A percentile compares a stretch with the other conserved stretches of the same genome.
These are phyloP conservation scores for Tinea trinotella DNA, from an alignment of 2,888 invertebrate species.

Conservation along the genomic window DNA sequence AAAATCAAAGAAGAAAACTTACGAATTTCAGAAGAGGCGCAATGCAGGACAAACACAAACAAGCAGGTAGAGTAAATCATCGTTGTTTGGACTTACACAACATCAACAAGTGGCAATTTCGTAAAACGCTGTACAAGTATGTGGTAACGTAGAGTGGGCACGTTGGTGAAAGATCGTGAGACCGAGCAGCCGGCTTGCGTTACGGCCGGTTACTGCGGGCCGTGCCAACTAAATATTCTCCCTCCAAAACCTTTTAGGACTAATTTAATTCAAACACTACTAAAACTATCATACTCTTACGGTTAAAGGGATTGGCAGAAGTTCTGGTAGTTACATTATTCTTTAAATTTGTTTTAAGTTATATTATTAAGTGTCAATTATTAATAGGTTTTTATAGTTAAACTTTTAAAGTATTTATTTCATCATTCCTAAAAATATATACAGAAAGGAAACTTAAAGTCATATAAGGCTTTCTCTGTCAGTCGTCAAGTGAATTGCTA, in stretches of 20 bases:
- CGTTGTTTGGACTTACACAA: conserved; percentile 39
- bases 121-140: neutral
- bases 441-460: too few relatives aligned
- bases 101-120: conserved; percentile 25
- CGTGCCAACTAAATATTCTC: neutral
- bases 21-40: conserved; percentile 58
- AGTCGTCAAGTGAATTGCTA: too few relatives aligned
- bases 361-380: too few relatives aligned
- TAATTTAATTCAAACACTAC: too few relatives aligned
- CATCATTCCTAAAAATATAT: too few relatives aligned
- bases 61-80: conserved; percentile 44
- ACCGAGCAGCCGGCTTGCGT: conserved; percentile 50
- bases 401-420: too few relatives aligned
- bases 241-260: neutral
- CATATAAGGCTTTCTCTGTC: too few relatives aligned
- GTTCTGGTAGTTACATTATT: too few relatives aligned
- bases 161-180: neutral
- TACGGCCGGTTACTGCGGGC: conserved; percentile 49
- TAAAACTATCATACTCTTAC: too few relatives aligned
- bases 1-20: conserved; percentile 32
- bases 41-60: conserved; percentile 47
- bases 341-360: too few relatives aligned
- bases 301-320: too few relatives aligned
- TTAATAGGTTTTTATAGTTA: too few relatives aligned
- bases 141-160: neutral